Evolutionary conservation across 1,140 invertebrate genomes (phyloP).

Genomic region (Dinothrombium tinctorium): DNA sequence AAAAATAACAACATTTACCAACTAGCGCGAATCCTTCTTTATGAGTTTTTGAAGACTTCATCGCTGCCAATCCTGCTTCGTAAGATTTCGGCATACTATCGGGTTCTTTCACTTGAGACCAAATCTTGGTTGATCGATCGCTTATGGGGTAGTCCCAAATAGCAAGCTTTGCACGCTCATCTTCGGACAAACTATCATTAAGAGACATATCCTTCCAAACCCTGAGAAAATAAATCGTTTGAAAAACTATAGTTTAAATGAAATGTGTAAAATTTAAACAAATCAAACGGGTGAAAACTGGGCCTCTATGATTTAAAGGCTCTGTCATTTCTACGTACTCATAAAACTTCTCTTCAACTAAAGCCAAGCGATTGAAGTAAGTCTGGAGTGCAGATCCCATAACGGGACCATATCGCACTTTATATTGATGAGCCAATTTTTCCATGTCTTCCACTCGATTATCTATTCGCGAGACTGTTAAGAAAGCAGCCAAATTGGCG

Average conservation of each 20-base stretch:
- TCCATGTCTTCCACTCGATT: constrained; percentile 73
- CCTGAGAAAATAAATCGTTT: constrained; percentile 24
- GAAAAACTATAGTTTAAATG: not conserved
- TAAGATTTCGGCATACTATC: constrained; percentile 34
- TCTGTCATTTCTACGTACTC: constrained; percentile 23
- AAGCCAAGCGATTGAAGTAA: constrained; percentile 82
- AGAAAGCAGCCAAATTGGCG: constrained; percentile 77
- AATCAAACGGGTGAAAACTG: not conserved
- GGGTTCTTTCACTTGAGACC: constrained; percentile 82
- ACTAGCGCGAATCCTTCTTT: not conserved
- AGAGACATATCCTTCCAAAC: constrained; percentile 86
- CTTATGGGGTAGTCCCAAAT: constrained; percentile 97
- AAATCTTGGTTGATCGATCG: constrained; percentile 95
- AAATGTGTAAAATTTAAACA: not conserved
- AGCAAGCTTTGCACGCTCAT: constrained; percentile 70
- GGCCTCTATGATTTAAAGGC: not conserved
- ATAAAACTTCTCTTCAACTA: constrained; percentile 81
- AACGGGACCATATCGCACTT: constrained; percentile 72
- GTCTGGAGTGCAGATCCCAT: constrained; percentile 57
- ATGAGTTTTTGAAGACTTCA: not conserved
- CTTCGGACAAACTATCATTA: constrained; percentile 64
- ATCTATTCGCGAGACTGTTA: constrained; percentile 73
- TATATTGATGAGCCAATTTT: constrained; percentile 77
- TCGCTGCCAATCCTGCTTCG: not conserved
- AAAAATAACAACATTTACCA: not conserved